These are phyloP conservation scores for Peucedramus taeniatus DNA, from an alignment of 2,113 vertebrate species.

Conservation along the genomic window DNA sequence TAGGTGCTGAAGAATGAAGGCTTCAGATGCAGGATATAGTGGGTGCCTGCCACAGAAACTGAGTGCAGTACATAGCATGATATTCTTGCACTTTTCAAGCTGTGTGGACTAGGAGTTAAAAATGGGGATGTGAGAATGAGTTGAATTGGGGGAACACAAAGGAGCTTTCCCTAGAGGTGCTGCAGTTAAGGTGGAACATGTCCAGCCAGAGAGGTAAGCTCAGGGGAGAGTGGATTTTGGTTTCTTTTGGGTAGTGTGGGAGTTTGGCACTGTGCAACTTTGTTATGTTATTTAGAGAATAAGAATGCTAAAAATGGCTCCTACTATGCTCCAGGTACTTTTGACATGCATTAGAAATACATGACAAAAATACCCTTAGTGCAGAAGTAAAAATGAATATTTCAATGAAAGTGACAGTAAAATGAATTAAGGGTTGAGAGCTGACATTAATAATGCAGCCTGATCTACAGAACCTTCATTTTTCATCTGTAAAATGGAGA, in stretches of 20 bases:
- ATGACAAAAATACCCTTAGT: slow-evolving; percentile 25
- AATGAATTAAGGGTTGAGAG: slow-evolving; percentile 53
- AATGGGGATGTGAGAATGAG: not conserved
- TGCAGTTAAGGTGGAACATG: not conserved
- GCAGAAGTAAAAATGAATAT: slow-evolving; percentile 52
- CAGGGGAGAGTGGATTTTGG: not conserved
- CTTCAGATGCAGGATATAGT: not conserved
- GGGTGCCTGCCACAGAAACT: not conserved
- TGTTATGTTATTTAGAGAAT: not conserved
- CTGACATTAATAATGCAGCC: slow-evolving; percentile 56
- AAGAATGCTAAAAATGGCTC: not conserved
- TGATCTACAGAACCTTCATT: slow-evolving; percentile 43
- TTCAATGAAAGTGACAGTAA: slow-evolving; percentile 52
- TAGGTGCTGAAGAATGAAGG: not conserved
- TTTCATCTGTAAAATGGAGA: slow-evolving; percentile 48
- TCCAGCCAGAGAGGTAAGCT: not conserved
- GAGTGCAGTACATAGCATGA: not conserved
- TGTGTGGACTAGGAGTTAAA: not conserved
- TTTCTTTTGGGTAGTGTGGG: not conserved
- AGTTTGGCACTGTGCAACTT: not conserved
- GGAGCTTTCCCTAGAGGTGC: not conserved
- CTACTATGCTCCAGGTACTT: not conserved
- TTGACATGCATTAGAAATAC: slow-evolving; percentile 22
- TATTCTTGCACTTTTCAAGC: not conserved
- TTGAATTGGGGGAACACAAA: not conserved